These are phyloP conservation scores for Calliopsis andreniformis DNA, from an alignment of 1,140 invertebrate genomes.

Conservation along the genomic window DNA sequence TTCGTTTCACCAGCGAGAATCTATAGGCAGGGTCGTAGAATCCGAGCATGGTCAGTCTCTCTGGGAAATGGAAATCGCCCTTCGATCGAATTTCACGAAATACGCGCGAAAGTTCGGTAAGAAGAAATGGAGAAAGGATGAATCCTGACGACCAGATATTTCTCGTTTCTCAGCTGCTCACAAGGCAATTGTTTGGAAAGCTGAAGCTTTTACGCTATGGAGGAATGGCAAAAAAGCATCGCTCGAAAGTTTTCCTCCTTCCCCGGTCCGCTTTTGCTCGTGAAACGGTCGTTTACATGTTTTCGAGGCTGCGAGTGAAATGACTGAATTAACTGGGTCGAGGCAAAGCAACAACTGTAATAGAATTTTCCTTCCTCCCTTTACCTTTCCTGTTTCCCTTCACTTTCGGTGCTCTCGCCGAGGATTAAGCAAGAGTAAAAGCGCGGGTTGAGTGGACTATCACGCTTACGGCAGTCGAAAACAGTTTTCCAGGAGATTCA, in stretches of 20 bases:
- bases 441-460: too few relatives aligned
- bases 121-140: not conserved
- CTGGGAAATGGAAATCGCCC: not conserved
- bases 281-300: not conserved
- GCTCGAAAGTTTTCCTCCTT: not conserved
- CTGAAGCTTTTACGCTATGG: not conserved
- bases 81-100: not conserved
- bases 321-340: not conserved
- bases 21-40: not conserved
- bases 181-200: conserved; percentile 1
- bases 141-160: conserved; percentile 18
- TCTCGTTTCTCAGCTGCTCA: conserved; percentile 28
- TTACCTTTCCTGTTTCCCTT: not conserved
- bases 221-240: not conserved
- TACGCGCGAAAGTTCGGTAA: not conserved
- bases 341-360: not conserved
- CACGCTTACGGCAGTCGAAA: too few relatives aligned
- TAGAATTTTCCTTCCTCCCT: not conserved
- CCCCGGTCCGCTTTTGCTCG: too few relatives aligned
- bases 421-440: too few relatives aligned
- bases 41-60: not conserved
- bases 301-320: not conserved
- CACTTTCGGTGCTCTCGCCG: too few relatives aligned
- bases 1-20: not conserved
- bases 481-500: too few relatives aligned